Evolutionary conservation across 2,888 invertebrate genomes (phyloP).

Genomic region (Ephialtes manifestator): DNA sequence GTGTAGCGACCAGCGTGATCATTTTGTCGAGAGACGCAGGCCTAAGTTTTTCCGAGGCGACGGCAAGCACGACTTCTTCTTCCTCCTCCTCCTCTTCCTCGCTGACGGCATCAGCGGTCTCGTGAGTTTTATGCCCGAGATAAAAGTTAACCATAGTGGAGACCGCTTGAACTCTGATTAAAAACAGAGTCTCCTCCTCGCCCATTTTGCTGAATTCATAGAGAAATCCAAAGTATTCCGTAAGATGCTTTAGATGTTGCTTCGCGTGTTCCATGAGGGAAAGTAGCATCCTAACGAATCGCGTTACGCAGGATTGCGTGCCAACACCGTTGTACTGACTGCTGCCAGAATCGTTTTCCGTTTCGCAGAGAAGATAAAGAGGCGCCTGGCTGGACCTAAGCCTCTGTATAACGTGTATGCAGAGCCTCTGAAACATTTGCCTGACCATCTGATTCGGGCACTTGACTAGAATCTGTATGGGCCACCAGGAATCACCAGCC

Average conservation of each 20-base stretch:
- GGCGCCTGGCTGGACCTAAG: conserved; percentile 90
- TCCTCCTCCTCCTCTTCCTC: conserved; percentile 91
- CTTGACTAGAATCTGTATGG: conserved; percentile 96
- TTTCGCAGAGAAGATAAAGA: conserved; percentile 89
- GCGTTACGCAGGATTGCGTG: conserved; percentile 95
- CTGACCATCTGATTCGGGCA: conserved; percentile 99
- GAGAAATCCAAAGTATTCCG: conserved; percentile 96
- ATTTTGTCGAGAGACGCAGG: conserved; percentile 98
- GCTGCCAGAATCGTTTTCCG: conserved; percentile 87
- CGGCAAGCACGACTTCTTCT: conserved; percentile 88
- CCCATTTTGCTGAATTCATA: conserved; percentile 98
- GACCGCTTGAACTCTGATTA: conserved; percentile 95
- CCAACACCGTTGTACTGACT: conserved; percentile 87
- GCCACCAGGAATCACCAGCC: conserved; percentile 98
- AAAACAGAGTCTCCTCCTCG: conserved; percentile 95
- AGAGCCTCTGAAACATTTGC: conserved; percentile 98
- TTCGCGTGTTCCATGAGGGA: conserved; percentile 96
- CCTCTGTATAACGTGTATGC: conserved; percentile 97
- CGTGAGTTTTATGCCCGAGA: conserved; percentile 93
- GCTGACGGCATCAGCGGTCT: conserved; percentile 91
- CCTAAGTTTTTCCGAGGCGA: conserved; percentile 92
- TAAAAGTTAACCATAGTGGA: conserved; percentile 97
- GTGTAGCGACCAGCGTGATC: conserved; percentile 95
- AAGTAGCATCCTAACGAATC: conserved; percentile 95
- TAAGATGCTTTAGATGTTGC: conserved; percentile 94